Conservation (phyloP, 2,113 vertebrate genomes). For the Seriola rivoliana region DNA sequence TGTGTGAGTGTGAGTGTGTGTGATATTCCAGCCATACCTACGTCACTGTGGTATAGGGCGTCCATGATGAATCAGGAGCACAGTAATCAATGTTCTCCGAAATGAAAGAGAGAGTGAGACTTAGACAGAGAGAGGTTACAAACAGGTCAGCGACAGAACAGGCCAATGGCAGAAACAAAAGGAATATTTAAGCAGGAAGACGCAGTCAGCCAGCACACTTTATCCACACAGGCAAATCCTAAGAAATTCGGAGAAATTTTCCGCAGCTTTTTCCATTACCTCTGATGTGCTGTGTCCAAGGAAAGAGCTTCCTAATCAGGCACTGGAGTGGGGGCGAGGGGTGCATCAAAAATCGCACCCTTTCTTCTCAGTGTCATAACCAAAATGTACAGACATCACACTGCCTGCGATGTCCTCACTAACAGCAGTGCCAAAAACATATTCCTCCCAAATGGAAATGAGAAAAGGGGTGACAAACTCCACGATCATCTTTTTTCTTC, state of each 20-base stretch:
- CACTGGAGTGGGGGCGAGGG: background rate
- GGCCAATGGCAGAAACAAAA: constrained; percentile 23
- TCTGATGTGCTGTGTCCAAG: constrained; percentile 11
- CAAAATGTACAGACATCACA: background rate
- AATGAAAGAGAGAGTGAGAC: constrained; percentile 9
- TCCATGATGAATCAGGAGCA: constrained; percentile 51
- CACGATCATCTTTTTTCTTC: background rate
- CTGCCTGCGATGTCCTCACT: background rate
- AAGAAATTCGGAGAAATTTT: constrained; percentile 21
- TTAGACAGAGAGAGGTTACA: constrained; percentile 52
- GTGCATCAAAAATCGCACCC: background rate
- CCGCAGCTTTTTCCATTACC: constrained; percentile 13
- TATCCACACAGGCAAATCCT: constrained; percentile 9
- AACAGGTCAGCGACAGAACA: constrained; percentile 50
- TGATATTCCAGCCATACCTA: constrained; percentile 12
- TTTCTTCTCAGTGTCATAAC: background rate
- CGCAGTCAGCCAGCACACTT: constrained; percentile 23
- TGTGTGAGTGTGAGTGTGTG: constrained; percentile 5
- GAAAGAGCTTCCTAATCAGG: constrained; percentile 3
- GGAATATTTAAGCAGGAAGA: constrained; percentile 15
- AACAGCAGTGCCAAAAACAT: background rate
- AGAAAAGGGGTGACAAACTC: background rate
- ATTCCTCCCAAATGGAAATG: background rate
- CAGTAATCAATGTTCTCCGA: constrained; percentile 26
- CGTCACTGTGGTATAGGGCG: constrained; percentile 32